phyloP scores from a whole-genome alignment of 2,888 invertebrate species.

The Nymphalis c-album region DNA sequence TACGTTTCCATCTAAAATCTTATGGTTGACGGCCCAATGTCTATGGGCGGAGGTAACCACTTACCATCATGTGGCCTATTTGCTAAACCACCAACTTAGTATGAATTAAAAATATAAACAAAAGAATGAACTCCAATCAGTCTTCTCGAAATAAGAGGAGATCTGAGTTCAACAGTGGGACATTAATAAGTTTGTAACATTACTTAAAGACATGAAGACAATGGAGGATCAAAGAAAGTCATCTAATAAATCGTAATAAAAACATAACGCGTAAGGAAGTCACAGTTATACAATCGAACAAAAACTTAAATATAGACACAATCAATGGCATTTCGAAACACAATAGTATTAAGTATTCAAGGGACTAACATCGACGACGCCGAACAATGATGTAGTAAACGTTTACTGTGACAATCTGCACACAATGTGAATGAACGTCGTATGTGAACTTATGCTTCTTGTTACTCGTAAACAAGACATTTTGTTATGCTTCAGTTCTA shows the following conservation, averaged over 20 bases:
- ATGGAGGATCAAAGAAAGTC: constrained; percentile 20
- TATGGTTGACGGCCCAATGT: no score
- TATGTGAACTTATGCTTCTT: constrained; percentile 15
- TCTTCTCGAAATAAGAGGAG: no score
- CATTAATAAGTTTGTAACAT: no score
- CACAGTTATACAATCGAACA: constrained; percentile 29
- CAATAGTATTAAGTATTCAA: constrained; percentile 33
- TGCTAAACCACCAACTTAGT: no score
- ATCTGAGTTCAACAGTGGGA: no score
- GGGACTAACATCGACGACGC: constrained; percentile 30
- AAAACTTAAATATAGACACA: constrained; percentile 26
- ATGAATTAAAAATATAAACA: no score
- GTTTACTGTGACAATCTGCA: constrained; percentile 45
- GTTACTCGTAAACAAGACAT: background rate
- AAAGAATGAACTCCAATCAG: no score
- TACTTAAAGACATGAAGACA: background rate
- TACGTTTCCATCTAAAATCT: no score
- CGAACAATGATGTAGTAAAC: constrained; percentile 51
- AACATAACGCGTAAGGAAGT: constrained; percentile 8
- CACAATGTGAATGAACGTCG: constrained; percentile 33
- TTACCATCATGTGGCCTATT: no score
- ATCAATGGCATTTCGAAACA: constrained; percentile 20
- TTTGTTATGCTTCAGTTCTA: background rate
- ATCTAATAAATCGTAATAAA: constrained; percentile 11
- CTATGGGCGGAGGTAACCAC: no score